Base-by-base conservation (phyloP, 2,888 invertebrate genomes). In the Apomyelois bistriatella region DNA sequence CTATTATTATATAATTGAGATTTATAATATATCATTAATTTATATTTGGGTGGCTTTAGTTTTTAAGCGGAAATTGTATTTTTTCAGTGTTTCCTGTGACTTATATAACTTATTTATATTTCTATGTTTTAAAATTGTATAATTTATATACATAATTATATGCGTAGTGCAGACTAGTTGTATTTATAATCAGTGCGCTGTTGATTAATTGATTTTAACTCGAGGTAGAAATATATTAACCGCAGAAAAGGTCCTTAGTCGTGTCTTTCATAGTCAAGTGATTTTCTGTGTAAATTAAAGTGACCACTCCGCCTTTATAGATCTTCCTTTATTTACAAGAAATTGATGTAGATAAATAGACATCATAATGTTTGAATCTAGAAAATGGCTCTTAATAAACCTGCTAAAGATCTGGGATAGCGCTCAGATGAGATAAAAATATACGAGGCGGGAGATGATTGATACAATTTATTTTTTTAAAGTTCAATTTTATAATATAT, bases 21-120 rank as follows among this genome's bases (percentile, higher is more conserved):
- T 57, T 55, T 15, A 48, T 54, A 58, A 43, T 42, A 3, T 13
- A 22, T 40, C 15, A 16, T 54, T 59, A 57, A 55, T 48, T 57
- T 55, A 53, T 57, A 36, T 55, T 58, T 51, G 22, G 56, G 55
- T 55, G 32, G 46, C 46, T 30, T 30, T 35, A 46, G 46, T 0
- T 30, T 4, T 8, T 46, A 46, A 46, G 43, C 15, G n/a, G 15
- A 46, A 35, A 46, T 46, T 46, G 46, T 43, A 32, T 46, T 46
- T 42, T 32, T 16, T 46, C 30, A 46, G 15, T 46, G 15, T 35
- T 35, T 16, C 46, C 30, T 13, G 46, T 46, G 46, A 40, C 4
- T 40, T 40, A 7, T 3, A 15, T 40, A 16, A 40, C 16, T 40
- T 16, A 16, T 7, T 2, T 8, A 2, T 40, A 38, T 7, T 2